Percentiles rank a stretch among this genome's conserved stretches.
Conservation (phyloP, 1,140 invertebrate genomes). For the Chelonus insularis region DNA sequence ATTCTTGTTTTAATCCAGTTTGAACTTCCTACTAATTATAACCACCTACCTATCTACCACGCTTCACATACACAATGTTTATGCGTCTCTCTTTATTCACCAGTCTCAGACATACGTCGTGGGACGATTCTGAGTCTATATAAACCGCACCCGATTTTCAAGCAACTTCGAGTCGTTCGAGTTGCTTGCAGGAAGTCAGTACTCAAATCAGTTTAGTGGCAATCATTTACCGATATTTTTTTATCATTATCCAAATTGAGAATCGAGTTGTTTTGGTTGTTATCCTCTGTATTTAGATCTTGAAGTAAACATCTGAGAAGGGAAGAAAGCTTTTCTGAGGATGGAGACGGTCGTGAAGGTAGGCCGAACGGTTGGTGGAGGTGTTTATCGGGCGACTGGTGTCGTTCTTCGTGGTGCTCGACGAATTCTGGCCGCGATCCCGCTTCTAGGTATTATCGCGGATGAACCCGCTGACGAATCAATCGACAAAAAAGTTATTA, state of each 20-base stretch:
- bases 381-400: constrained; percentile 49
- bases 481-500: constrained; percentile 17
- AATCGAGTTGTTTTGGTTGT: neutral
- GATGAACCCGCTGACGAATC: constrained; percentile 21
- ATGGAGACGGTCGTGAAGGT: constrained; percentile 55
- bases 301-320: constrained; percentile 2
- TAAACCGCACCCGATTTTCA: constrained; percentile 48
- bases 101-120: constrained; percentile 36
- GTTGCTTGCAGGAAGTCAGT: constrained; percentile 5
- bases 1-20: neutral
- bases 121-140: constrained; percentile 53
- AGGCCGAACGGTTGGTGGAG: constrained; percentile 48
- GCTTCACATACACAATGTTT: neutral
- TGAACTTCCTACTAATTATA: neutral
- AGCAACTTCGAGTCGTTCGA: constrained; percentile 38
- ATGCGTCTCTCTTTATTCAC: neutral
- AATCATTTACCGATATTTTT: too few species aligned
- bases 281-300: neutral
- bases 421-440: constrained; percentile 48
- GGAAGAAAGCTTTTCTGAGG: constrained; percentile 11
- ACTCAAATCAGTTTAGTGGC: too few species aligned
- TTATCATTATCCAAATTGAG: too few species aligned
- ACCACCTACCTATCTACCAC: neutral
- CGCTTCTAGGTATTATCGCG: constrained; percentile 44
- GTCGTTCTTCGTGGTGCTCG: constrained; percentile 48